Percentiles rank a stretch among this genome's conserved stretches.
Conservation (phyloP, 2,888 invertebrate species). For the Andrena trimmerana region DNA sequence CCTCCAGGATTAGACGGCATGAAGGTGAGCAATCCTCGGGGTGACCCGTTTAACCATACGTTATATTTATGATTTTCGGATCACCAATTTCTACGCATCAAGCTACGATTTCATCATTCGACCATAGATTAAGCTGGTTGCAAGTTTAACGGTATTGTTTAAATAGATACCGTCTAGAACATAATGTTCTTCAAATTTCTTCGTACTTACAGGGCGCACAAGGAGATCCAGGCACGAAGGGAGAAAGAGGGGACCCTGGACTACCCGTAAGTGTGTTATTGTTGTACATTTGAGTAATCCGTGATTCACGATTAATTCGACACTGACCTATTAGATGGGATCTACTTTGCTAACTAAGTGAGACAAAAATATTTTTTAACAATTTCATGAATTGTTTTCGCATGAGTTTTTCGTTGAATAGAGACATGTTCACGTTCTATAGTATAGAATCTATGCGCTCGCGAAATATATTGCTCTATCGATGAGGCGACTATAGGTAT, state of each 20-base stretch:
- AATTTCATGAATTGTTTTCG: neutral
- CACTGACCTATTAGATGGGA: too few species aligned
- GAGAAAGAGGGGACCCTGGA: slow-evolving; percentile 97
- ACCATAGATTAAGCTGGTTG: slow-evolving; percentile 50
- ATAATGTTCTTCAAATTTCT: slow-evolving; percentile 60
- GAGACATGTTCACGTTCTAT: neutral
- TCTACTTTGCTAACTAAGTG: too few species aligned
- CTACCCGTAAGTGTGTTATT: slow-evolving; percentile 91
- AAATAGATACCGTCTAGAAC: neutral
- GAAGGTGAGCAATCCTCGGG: slow-evolving; percentile 90
- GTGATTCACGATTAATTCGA: too few species aligned
- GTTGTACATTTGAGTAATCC: neutral
- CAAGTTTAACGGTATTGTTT: slow-evolving; percentile 47
- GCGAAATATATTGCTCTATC: slow-evolving; percentile 6
- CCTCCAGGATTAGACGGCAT: slow-evolving; percentile 97
- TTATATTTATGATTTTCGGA: slow-evolving; percentile 63
- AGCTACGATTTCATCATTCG: slow-evolving; percentile 40
- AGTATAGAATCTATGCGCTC: too few species aligned
- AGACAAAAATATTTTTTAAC: neutral
- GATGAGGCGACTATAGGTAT: slow-evolving; percentile 18
- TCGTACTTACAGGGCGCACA: slow-evolving; percentile 91
- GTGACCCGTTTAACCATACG: slow-evolving; percentile 68
- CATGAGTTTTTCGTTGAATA: too few species aligned
- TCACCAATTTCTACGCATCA: slow-evolving; percentile 48
- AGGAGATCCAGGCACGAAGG: slow-evolving; percentile 96